Evolutionary conservation across 2,888 invertebrate genomes (phyloP).

Genomic region (Monopis laevigella): DNA sequence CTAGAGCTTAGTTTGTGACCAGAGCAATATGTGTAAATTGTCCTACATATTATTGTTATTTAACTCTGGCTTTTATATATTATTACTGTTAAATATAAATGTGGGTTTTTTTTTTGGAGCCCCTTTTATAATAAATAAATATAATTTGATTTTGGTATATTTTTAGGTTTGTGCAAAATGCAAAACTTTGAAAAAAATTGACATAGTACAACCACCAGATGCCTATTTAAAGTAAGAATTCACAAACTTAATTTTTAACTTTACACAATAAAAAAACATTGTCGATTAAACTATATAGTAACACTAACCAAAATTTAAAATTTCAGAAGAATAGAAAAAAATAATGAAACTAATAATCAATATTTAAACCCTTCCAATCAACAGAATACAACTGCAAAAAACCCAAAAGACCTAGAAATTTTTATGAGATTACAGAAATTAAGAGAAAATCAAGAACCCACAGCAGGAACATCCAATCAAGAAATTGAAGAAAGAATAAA

Average conservation of each 20-base stretch:
- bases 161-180: conserved; percentile 49
- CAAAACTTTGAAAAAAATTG: conserved; percentile 23
- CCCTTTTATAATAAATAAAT: conserved; percentile 12
- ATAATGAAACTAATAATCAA: too few species aligned
- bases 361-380: too few species aligned
- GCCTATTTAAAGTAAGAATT: conserved; percentile 68
- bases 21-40: too few species aligned
- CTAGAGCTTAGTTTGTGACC: too few species aligned
- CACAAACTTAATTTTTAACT: too few species aligned
- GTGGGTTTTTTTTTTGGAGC: too few species aligned
- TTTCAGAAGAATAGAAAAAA: too few species aligned
- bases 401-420: conserved; percentile 69
- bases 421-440: conserved; percentile 73
- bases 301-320: too few species aligned
- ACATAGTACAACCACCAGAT: conserved; percentile 63
- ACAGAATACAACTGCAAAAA: too few species aligned
- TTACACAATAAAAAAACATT: too few species aligned
- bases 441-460: conserved; percentile 55
- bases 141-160: background rate
- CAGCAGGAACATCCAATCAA: conserved; percentile 25
- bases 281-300: too few species aligned
- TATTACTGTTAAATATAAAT: background rate
- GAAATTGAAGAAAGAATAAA: conserved; percentile 38
- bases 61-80: background rate
- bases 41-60: too few species aligned